Percentiles rank a stretch among this genome's conserved stretches.
These are phyloP conservation scores for Aphidius colemani DNA, from an alignment of 2,888 invertebrate genomes.

Conservation along the genomic window DNA sequence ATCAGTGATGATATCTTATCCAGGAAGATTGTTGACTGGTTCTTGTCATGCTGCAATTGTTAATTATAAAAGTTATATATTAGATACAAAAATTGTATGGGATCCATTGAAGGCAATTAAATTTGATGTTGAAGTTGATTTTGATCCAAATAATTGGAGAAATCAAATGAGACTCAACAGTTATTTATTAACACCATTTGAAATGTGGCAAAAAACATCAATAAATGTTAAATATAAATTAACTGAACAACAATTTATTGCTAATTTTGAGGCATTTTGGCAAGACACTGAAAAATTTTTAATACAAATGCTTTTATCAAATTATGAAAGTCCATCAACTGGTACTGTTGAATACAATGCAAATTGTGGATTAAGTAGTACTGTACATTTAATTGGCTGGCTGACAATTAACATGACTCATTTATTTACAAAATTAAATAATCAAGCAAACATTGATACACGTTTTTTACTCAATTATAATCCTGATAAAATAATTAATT, in stretches of 20 bases:
- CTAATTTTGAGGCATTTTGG: slow-evolving; percentile 67
- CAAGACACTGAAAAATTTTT: slow-evolving; percentile 66
- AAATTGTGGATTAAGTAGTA: slow-evolving; percentile 63
- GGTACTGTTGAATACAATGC: slow-evolving; percentile 61
- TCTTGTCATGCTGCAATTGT: slow-evolving; percentile 67
- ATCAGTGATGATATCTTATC: slow-evolving; percentile 72
- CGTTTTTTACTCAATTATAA: slow-evolving; percentile 64
- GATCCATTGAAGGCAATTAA: slow-evolving; percentile 68
- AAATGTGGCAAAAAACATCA: slow-evolving; percentile 65
- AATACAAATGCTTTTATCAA: slow-evolving; percentile 63
- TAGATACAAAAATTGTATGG: slow-evolving; percentile 72
- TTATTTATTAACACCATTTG: slow-evolving; percentile 64
- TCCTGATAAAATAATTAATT: slow-evolving; percentile 70
- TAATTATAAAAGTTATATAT: slow-evolving; percentile 58
- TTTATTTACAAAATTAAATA: slow-evolving; percentile 57
- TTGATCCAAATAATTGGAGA: slow-evolving; percentile 59
- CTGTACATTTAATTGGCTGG: slow-evolving; percentile 66
- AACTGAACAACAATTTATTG: slow-evolving; percentile 60
- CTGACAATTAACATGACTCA: slow-evolving; percentile 65
- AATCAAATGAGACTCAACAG: slow-evolving; percentile 60
- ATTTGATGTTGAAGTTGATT: slow-evolving; percentile 67
- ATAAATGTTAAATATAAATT: slow-evolving; percentile 63
- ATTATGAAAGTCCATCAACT: slow-evolving; percentile 57
- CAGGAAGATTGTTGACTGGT: slow-evolving; percentile 74
- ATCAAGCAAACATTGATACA: slow-evolving; percentile 53